Conservation (phyloP, 2,888 invertebrate species). For the Resseliella maxima region DNA sequence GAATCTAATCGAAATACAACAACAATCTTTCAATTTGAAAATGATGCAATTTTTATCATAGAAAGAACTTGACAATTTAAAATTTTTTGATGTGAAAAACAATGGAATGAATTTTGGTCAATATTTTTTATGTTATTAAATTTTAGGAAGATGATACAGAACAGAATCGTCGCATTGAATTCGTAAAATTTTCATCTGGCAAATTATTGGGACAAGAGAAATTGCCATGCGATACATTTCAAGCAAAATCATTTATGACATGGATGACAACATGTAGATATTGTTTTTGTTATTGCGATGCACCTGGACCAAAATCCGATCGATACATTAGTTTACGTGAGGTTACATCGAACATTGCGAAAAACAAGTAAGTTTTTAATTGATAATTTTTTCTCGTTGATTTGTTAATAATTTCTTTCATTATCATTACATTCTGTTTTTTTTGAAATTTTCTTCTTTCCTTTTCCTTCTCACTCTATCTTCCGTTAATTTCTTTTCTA, state of each 20-base stretch:
- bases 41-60: no score
- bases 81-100: no score
- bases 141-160: constrained; percentile 18
- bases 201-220: background rate
- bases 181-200: constrained; percentile 59
- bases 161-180: background rate
- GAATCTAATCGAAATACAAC: no score
- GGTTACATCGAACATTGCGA: constrained; percentile 62
- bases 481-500: no score
- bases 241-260: constrained; percentile 68
- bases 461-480: no score
- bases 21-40: no score
- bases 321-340: constrained; percentile 69
- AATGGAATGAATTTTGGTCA: no score
- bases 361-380: constrained; percentile 61
- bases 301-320: constrained; percentile 67
- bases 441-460: no score
- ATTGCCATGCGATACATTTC: background rate
- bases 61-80: no score
- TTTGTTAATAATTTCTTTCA: background rate
- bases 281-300: constrained; percentile 71
- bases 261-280: constrained; percentile 70
- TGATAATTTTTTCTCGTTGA: background rate
- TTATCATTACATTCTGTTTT: no score
- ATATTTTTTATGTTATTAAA: background rate